Percentiles rank a stretch among this genome's conserved stretches.
Conservation (phyloP, 2,797 vertebrate genomes). For the Neosalanx taihuensis region DNA sequence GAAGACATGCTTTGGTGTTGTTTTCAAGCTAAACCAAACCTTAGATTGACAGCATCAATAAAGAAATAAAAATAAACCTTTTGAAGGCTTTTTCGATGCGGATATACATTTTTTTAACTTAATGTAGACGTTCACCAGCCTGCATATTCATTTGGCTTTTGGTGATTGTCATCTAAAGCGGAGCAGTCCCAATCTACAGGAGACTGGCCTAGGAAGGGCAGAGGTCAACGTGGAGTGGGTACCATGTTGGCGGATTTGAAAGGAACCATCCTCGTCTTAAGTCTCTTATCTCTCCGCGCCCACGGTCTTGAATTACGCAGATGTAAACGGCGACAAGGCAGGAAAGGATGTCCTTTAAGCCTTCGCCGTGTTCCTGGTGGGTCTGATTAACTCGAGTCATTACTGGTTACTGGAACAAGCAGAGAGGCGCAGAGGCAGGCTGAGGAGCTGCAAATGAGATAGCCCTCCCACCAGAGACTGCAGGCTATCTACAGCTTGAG, state of each 20-base stretch:
- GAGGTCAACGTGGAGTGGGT: background rate
- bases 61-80: background rate
- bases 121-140: background rate
- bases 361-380: background rate
- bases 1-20: slow-evolving; percentile 34
- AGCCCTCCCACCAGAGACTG: slow-evolving; percentile 22
- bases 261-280: background rate
- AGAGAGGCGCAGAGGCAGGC: slow-evolving; percentile 9
- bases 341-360: slow-evolving; percentile 17
- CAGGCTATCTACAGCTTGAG: slow-evolving; percentile 1
- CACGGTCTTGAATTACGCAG: slow-evolving; percentile 29
- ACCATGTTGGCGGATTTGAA: background rate
- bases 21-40: slow-evolving; percentile 15
- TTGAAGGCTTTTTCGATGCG: too few relatives aligned
- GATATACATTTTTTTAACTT: too few relatives aligned
- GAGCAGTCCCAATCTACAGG: background rate
- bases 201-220: background rate
- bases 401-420: slow-evolving; percentile 18
- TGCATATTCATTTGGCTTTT: background rate
- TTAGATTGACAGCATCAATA: background rate
- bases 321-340: slow-evolving; percentile 31
- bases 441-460: slow-evolving; percentile 14
- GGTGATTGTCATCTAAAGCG: slow-evolving; percentile 3
- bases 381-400: slow-evolving; percentile 18
- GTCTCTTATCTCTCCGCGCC: slow-evolving; percentile 36